Conservation (phyloP, 2,888 invertebrate genomes). For the Brachypterus glaber region DNA sequence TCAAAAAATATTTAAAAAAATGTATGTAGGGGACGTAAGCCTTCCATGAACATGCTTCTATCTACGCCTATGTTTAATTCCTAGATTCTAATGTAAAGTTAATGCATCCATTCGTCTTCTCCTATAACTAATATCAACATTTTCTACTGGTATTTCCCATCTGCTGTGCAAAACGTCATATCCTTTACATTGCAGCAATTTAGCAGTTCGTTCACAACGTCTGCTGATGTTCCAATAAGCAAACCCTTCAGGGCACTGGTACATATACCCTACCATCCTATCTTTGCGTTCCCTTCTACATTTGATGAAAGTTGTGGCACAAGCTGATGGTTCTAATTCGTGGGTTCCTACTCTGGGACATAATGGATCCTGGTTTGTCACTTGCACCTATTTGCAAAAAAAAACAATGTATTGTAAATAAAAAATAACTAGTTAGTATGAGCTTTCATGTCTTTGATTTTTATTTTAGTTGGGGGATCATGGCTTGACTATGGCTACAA, state of each 20-base stretch:
- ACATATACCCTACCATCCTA: slow-evolving; percentile 53
- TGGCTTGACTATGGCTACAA: too few species aligned
- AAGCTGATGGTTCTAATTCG: slow-evolving; percentile 57
- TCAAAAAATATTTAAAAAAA: too few species aligned
- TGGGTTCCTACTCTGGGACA: slow-evolving; percentile 63
- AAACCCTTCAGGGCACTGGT: slow-evolving; percentile 67
- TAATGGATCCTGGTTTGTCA: slow-evolving; percentile 45
- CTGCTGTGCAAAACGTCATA: slow-evolving; percentile 38
- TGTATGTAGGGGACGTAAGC: too few species aligned
- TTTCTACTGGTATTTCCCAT: slow-evolving; percentile 51
- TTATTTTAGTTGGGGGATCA: too few species aligned
- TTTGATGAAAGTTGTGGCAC: slow-evolving; percentile 62
- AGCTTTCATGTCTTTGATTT: too few species aligned
- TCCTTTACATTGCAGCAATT: slow-evolving; percentile 51
- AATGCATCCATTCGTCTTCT: too few species aligned
- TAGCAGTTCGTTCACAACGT: slow-evolving; percentile 58
- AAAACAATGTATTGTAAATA: slow-evolving; percentile 12
- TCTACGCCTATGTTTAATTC: too few species aligned
- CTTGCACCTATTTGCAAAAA: slow-evolving; percentile 59
- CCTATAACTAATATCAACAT: slow-evolving; percentile 43
- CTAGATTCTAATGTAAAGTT: too few species aligned
- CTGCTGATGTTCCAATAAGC: slow-evolving; percentile 70
- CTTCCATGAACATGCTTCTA: too few species aligned
- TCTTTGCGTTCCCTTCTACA: slow-evolving; percentile 47
- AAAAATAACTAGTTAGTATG: too few species aligned